Base-by-base conservation (phyloP, 2,888 invertebrate genomes). In the Hanleya hanleyi region DNA sequence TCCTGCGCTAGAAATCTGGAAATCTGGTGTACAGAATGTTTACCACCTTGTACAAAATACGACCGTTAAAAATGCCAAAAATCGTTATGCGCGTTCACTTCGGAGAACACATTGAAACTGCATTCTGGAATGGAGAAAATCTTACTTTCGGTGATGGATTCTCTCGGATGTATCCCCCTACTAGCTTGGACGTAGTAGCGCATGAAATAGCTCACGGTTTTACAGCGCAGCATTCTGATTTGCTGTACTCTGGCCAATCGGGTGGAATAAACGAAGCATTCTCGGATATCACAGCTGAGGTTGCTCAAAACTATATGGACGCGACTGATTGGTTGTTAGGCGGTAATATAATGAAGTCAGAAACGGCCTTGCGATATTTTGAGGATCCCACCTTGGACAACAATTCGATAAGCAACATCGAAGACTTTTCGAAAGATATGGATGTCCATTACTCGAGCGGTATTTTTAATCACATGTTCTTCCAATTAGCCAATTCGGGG, bases 401-500 rank as follows among this genome's bases (percentile, higher is more conserved):
- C 0, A 50, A 22, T 0, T 84, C 84, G 4, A 82, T 83, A 12
- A 74, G 67, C 1, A 61, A 80, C 49, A 69, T 71, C 0, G n/a
- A 47, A 0, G 62, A 81, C 1, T 82, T 75, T 36, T 64, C 9
- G 6, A 57, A 67, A 9, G 74, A 66, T 7, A 70, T 80, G 64
- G 77, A 83, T 49, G 77, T 80, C 2, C 84, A 85, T 74, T 74
- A 66, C n/a, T 71, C 78, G 32, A 83, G 83, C 64, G 85, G 85
- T 0, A 73, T 84, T 0, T 85, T 74, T 67, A 79, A 82, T 37
- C 64, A 75, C 9, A 77, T 73, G 2, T 85, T 81, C 67, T 84
- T 78, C 51, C 64, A 77, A 7, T 69, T 84, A 15, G 76, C 77
- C 3, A 71, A 73, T 6, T 68, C 78, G 9, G 62, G 70, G n/a